A percentile compares a stretch with the other conserved stretches of the same genome.
phyloP scores from a whole-genome alignment of 2,888 invertebrate genomes.

The Amitus sp. region DNA sequence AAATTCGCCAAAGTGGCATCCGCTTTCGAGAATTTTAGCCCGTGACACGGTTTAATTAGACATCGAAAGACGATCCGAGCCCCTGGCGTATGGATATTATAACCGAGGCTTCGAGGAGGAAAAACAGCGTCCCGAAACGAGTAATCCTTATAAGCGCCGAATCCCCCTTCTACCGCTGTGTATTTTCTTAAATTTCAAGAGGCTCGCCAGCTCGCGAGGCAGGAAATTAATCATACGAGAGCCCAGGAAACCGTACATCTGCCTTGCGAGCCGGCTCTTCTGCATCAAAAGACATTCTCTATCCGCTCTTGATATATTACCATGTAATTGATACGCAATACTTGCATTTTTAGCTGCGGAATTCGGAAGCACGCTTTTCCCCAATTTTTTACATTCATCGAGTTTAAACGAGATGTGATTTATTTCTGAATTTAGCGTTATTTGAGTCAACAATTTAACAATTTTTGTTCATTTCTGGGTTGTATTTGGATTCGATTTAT shows the following conservation, averaged over 20 bases:
- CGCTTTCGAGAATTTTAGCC: too few relatives aligned
- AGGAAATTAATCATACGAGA: conserved; percentile 40
- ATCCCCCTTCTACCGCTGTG: not conserved
- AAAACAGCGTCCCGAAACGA: not conserved
- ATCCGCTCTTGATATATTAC: not conserved
- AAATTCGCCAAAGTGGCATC: too few relatives aligned
- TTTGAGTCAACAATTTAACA: too few relatives aligned
- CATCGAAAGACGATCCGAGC: not conserved
- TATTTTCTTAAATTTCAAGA: conserved; percentile 39
- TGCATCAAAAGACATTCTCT: not conserved
- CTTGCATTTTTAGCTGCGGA: too few relatives aligned
- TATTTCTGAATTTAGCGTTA: too few relatives aligned
- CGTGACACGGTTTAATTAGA: not conserved
- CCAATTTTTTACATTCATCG: too few relatives aligned
- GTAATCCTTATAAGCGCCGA: conserved; percentile 6
- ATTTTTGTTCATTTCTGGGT: too few relatives aligned
- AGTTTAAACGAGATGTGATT: too few relatives aligned
- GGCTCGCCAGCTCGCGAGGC: conserved; percentile 31
- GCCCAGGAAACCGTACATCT: conserved; percentile 33
- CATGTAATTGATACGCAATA: conserved; percentile 1
- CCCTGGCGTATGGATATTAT: not conserved
- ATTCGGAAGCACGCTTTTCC: too few relatives aligned
- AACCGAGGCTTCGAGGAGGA: not conserved
- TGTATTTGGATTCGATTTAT: too few relatives aligned
- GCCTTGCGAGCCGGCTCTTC: conserved; percentile 6